Conservation (phyloP, 2,888 invertebrate species). For the Actias luna region DNA sequence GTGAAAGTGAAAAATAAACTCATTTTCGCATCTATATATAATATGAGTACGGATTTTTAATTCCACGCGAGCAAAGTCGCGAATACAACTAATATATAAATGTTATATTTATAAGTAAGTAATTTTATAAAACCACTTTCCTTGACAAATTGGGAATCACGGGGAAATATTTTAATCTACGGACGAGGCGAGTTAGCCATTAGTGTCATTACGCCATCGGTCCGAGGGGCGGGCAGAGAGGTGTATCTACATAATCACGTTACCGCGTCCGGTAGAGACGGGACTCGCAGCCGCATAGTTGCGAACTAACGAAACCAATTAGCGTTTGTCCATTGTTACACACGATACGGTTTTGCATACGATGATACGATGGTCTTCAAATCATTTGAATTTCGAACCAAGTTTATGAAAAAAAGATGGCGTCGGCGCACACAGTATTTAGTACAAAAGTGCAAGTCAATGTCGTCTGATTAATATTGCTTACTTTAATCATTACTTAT, state of each 20-base stretch:
- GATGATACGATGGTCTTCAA: background rate
- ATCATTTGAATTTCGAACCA: background rate
- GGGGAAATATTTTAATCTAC: constrained; percentile 10
- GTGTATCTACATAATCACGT: constrained; percentile 56
- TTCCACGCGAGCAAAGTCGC: no score
- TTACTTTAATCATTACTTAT: no score
- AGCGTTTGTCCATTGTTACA: constrained; percentile 37
- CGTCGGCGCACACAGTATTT: background rate
- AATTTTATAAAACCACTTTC: background rate
- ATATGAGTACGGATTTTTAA: no score
- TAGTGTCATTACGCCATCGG: constrained; percentile 37
- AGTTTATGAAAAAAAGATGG: background rate
- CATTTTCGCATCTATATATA: no score
- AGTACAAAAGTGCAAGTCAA: no score
- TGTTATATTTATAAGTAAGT: background rate
- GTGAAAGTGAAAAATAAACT: no score
- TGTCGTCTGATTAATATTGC: no score
- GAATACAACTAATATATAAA: no score
- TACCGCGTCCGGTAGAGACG: constrained; percentile 36
- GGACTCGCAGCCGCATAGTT: constrained; percentile 41
- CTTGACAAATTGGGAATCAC: background rate
- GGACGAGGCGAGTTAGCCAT: constrained; percentile 41
- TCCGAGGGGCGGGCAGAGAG: constrained; percentile 30
- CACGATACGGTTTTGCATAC: constrained; percentile 34
- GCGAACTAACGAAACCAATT: constrained; percentile 71